Percentiles rank a stretch among this genome's conserved stretches.
Conservation (phyloP, 2,888 invertebrate genomes). For the Megaustenia siamemsis region DNA sequence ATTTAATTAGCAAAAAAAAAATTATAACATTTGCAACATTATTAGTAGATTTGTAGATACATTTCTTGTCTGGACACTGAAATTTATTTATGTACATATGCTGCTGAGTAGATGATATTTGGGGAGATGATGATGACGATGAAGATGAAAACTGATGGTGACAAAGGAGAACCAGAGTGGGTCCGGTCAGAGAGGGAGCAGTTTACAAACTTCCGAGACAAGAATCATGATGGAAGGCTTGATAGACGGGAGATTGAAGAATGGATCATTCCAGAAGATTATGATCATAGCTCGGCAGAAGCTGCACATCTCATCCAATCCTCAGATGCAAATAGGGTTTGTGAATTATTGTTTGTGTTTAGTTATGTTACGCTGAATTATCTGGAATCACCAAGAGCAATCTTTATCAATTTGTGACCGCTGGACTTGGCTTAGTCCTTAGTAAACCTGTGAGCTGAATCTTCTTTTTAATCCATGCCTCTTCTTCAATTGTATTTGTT, state of each 20-base stretch:
- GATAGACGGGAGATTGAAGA: conserved; percentile 88
- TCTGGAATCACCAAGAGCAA: background rate
- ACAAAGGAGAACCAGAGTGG: conserved; percentile 91
- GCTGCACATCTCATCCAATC: conserved; percentile 94
- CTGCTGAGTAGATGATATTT: conserved; percentile 59
- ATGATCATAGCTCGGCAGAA: conserved; percentile 97
- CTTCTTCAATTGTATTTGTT: no score
- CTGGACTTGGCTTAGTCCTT: no score
- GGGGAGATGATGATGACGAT: conserved; percentile 68
- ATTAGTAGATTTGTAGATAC: no score
- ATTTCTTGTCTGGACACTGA: background rate
- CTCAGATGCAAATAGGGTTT: conserved; percentile 89
- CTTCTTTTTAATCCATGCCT: no score
- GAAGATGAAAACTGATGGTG: conserved; percentile 65
- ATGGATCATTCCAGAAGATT: conserved; percentile 96
- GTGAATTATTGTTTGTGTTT: conserved; percentile 48
- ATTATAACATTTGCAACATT: no score
- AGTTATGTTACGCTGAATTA: background rate
- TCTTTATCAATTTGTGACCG: no score
- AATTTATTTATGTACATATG: conserved; percentile 23
- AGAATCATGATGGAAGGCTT: conserved; percentile 91
- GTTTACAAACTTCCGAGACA: conserved; percentile 89
- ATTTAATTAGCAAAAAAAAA: no score
- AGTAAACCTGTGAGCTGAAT: no score
- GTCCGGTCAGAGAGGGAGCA: conserved; percentile 94